Conservation (phyloP, 2,797 vertebrate species). For the Tangara arthus region DNA sequence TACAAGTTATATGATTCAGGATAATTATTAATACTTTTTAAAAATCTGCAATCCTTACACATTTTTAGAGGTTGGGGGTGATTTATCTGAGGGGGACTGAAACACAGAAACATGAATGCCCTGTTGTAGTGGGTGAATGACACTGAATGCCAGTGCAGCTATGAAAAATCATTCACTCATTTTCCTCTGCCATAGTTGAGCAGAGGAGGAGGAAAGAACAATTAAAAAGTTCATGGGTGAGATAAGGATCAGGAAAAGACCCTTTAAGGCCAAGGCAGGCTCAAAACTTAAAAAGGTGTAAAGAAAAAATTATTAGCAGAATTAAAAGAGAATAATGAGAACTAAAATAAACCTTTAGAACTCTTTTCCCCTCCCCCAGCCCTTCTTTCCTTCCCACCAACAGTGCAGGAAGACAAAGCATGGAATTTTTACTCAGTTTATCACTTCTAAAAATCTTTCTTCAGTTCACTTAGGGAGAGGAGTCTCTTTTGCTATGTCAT, state of each 20-base stretch:
- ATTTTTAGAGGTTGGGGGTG: background rate
- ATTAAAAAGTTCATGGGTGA: background rate
- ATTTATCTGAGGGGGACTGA: background rate
- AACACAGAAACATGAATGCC: background rate
- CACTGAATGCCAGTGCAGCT: background rate
- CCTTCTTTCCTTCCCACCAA: background rate
- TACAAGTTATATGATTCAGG: background rate
- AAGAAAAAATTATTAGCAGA: background rate
- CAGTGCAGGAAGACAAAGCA: background rate
- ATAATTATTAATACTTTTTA: background rate
- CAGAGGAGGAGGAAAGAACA: background rate
- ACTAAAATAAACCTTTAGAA: background rate
- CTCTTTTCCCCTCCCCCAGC: background rate
- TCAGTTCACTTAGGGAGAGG: background rate
- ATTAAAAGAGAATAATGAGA: background rate
- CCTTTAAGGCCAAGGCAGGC: background rate
- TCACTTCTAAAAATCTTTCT: background rate
- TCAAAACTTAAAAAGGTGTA: background rate
- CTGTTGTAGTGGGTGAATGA: background rate
- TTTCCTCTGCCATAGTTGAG: background rate
- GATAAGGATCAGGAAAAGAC: background rate
- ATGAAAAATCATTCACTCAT: background rate
- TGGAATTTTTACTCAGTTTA: background rate
- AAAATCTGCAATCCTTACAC: background rate
- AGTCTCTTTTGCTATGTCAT: background rate